phyloP scores from a whole-genome alignment of 2,888 invertebrate genomes.

The Zele albiditarsus region DNA sequence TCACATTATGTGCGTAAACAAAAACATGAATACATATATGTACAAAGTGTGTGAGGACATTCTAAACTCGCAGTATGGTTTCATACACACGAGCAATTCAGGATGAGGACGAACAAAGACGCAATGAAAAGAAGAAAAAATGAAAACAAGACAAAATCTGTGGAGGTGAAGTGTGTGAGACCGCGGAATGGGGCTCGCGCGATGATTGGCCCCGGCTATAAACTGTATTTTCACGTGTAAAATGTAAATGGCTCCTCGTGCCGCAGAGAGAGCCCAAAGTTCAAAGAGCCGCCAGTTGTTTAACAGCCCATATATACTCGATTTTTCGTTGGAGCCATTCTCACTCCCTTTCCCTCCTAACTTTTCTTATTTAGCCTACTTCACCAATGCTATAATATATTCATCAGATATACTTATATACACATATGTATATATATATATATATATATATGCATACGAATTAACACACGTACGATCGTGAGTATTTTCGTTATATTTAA shows the following conservation, averaged over 20 bases:
- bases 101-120: slow-evolving; percentile 1
- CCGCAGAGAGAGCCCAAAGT: slow-evolving; percentile 59
- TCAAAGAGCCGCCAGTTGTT: slow-evolving; percentile 72
- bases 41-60: background rate
- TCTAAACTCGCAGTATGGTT: background rate
- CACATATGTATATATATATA: background rate
- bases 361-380: slow-evolving; percentile 14
- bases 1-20: background rate
- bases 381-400: slow-evolving; percentile 31
- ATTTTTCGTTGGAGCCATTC: slow-evolving; percentile 56
- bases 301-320: slow-evolving; percentile 61
- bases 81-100: slow-evolving; percentile 9
- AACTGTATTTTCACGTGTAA: slow-evolving; percentile 69
- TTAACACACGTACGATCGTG: background rate
- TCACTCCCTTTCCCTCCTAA: slow-evolving; percentile 48
- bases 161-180: slow-evolving; percentile 51
- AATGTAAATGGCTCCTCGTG: slow-evolving; percentile 67
- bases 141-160: slow-evolving; percentile 28
- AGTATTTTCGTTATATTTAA: slow-evolving; percentile 20
- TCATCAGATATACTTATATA: background rate
- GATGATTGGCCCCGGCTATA: slow-evolving; percentile 66
- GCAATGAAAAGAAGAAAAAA: slow-evolving; percentile 27
- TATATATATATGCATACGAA: background rate
- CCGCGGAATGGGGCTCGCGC: slow-evolving; percentile 58
- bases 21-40: background rate